Conservation (phyloP, 2,888 invertebrate genomes). For the Ischnus inquisitorius region DNA sequence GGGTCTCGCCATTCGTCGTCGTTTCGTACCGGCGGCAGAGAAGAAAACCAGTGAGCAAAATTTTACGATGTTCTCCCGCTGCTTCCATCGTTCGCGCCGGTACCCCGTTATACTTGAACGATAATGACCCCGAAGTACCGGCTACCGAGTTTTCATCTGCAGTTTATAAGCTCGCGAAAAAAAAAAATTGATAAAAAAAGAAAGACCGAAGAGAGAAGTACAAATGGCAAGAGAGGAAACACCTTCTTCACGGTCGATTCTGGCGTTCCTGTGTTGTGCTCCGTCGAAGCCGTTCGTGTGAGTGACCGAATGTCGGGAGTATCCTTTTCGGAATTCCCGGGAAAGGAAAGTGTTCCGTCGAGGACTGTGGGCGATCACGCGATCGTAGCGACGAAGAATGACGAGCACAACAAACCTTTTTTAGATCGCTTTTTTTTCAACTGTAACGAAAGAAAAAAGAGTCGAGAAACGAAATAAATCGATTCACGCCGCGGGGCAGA, state of each 20-base stretch:
- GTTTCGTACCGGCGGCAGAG: constrained; percentile 20
- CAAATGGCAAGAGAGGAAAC: neutral
- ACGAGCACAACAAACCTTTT: constrained; percentile 59
- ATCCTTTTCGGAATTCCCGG: constrained; percentile 5
- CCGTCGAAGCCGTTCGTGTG: constrained; percentile 1
- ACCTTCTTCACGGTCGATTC: neutral
- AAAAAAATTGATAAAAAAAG: constrained; percentile 36
- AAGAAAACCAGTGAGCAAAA: constrained; percentile 58
- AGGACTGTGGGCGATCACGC: constrained; percentile 11
- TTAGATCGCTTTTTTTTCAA: constrained; percentile 23
- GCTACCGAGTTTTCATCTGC: constrained; percentile 70
- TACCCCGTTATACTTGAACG: constrained; percentile 69
- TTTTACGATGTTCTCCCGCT: constrained; percentile 58
- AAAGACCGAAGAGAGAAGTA: constrained; percentile 15
- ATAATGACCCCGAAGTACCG: constrained; percentile 70
- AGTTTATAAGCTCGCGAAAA: constrained; percentile 63
- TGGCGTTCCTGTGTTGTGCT: neutral
- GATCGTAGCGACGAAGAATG: constrained; percentile 55
- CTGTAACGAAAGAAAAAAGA: constrained; percentile 41
- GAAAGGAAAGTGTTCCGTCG: neutral
- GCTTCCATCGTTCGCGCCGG: constrained; percentile 47
- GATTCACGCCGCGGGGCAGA: constrained; percentile 70
- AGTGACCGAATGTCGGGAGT: neutral
- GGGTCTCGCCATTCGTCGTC: neutral
- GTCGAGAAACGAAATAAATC: constrained; percentile 68